Evolutionary conservation across 92 coral and sea anemone species (phyloP), one percentile per base, ranked within the genome.

Genomic region (Epizoanthus stellaris): DNA sequence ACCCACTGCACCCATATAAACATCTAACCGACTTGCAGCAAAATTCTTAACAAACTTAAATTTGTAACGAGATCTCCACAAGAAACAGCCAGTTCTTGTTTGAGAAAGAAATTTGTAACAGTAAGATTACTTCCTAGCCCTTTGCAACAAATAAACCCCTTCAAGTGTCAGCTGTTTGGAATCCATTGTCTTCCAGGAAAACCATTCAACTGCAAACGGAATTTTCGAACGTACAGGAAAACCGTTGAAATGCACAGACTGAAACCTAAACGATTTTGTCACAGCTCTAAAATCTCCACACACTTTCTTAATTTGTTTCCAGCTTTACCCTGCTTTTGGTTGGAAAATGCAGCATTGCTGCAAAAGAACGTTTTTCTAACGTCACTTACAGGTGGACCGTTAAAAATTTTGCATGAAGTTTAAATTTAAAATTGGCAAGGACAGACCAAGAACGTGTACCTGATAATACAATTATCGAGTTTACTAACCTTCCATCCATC

Each of bases 401-500:
- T 95, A 93, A 85, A n/a, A 82, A 69, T 76, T 56, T 75, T 86
- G 80, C 89, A 87, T 82, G 86, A 85, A 86, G 82, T 95, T 93
- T 93, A 94, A 93, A 93, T 94, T 92, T 89, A 94, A 94, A 95
- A 82, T 87, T 91, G 89, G 82, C 88, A 70, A 40, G 86, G 85
- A 70, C 87, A 80, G 87, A 76, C 87, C 74, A 86, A 86, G 85
- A 82, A 86, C 66, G 21, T 21, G 60, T 40, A 87, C 85, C 79
- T 84, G 91, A 84, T 88, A 74, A 85, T 61, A 58, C 70, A 83
- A 84, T 91, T 93, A 77, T 14, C 87, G 57, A 60, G 67, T 12
- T 60, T 15, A 62, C 92, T 68, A 84, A 97, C 99, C 99, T 97
- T 97, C 99, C 99, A 97, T 20, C 99, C 99, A 59, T 97, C 99